Evolutionary conservation across 2,888 invertebrate genomes (phyloP).

Genomic region (Zygothrica quintamaculata): DNA sequence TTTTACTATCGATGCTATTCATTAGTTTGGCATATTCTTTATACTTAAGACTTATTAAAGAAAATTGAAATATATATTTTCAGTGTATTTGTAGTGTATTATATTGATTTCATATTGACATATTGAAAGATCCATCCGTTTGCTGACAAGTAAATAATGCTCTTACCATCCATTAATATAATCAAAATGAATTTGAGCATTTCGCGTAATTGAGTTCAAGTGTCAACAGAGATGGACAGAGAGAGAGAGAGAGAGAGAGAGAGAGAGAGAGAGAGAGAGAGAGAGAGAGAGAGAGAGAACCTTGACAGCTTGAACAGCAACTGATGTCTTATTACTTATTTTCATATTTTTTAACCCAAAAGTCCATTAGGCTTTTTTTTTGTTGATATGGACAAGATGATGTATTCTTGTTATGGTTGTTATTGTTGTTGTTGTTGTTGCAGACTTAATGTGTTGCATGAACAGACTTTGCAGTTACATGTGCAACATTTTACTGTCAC

Average conservation of each 20-base stretch:
- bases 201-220: constrained; percentile 39
- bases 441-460: constrained; percentile 8
- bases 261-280: no score
- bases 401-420: constrained; percentile 2
- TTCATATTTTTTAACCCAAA: constrained; percentile 29
- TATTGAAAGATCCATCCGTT: constrained; percentile 1
- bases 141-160: constrained; percentile 2
- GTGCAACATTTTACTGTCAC: constrained; percentile 74
- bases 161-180: constrained; percentile 13
- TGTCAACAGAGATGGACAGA: constrained; percentile 14
- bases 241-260: no score
- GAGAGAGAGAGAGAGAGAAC: no score
- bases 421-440: no score
- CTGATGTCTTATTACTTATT: not conserved
- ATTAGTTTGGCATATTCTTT: no score
- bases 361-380: constrained; percentile 48
- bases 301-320: not conserved
- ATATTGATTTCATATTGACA: not conserved
- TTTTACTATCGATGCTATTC: no score
- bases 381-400: constrained; percentile 25
- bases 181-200: constrained; percentile 18
- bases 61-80: not conserved
- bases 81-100: not conserved
- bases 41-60: no score
- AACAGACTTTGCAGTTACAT: constrained; percentile 30